phyloP scores from a whole-genome alignment of 2,113 vertebrate genomes.

The Cardinalis cardinalis region DNA sequence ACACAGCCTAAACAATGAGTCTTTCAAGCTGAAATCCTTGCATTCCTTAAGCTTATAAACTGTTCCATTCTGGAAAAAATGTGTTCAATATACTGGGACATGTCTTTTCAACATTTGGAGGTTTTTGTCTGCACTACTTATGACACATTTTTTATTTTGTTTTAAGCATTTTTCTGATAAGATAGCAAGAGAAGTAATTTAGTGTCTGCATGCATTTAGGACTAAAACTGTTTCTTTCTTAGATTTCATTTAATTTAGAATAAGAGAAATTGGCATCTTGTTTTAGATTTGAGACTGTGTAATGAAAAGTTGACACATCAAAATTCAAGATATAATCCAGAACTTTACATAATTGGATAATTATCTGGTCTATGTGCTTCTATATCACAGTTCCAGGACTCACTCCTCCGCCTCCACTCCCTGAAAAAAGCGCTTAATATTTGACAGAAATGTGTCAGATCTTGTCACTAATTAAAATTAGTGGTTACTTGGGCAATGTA shows the following conservation, averaged over 20 bases:
- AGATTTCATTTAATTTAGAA: neutral
- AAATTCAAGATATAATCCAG: neutral
- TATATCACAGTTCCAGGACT: neutral
- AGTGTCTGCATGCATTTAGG: neutral
- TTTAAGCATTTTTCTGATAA: neutral
- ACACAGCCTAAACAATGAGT: conserved; percentile 39
- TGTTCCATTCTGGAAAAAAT: neutral
- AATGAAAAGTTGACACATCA: neutral
- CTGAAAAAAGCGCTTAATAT: neutral
- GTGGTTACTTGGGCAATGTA: neutral
- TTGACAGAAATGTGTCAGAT: neutral
- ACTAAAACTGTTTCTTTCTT: neutral
- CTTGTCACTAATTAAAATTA: neutral
- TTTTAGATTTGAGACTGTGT: neutral
- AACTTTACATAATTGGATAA: neutral
- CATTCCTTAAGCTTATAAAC: conserved; percentile 45
- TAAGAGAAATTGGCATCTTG: neutral
- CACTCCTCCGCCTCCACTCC: neutral
- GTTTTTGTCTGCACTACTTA: neutral
- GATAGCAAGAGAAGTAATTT: neutral
- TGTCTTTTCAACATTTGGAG: neutral
- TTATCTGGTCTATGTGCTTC: neutral
- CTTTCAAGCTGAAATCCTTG: conserved; percentile 32
- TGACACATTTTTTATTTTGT: neutral
- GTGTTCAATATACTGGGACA: neutral